These are phyloP conservation scores for Venustaconcha ellipsiformis DNA, from an alignment of 1,140 invertebrate genomes.

Conservation along the genomic window DNA sequence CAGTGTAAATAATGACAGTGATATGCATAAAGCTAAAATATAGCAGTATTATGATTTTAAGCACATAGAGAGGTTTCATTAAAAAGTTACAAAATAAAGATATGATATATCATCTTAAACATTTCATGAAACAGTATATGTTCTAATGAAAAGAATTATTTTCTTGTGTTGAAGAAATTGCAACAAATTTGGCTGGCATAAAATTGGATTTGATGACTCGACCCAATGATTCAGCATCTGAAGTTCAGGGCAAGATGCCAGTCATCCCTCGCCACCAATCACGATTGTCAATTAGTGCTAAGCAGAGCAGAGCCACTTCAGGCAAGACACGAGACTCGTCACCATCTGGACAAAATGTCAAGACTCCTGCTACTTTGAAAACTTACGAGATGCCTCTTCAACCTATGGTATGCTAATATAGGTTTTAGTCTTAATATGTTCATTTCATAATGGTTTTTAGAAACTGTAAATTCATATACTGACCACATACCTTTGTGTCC, in stretches of 20 bases:
- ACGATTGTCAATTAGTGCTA: conserved; percentile 29
- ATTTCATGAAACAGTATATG: no score
- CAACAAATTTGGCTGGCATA: conserved; percentile 42
- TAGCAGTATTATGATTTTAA: no score
- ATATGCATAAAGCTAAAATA: no score
- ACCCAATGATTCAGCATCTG: conserved; percentile 18
- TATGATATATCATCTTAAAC: no score
- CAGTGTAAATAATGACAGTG: no score
- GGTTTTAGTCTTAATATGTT: not conserved
- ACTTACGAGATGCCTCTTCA: conserved; percentile 64
- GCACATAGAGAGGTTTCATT: no score
- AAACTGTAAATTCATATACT: no score
- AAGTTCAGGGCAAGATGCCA: conserved; percentile 45
- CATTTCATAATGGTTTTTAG: no score
- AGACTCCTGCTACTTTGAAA: conserved; percentile 59
- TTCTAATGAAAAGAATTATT: conserved; percentile 4
- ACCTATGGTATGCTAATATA: conserved; percentile 48
- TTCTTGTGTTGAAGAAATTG: conserved; percentile 34
- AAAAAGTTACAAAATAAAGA: no score
- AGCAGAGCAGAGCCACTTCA: conserved; percentile 47
- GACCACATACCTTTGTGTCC: no score
- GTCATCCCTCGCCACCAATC: conserved; percentile 42
- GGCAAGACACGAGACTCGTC: conserved; percentile 44
- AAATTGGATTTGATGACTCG: conserved; percentile 43
- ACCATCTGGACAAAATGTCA: conserved; percentile 34